These are phyloP conservation scores for Calameuta pallipes DNA, from an alignment of 2,888 invertebrate species.

Conservation along the genomic window DNA sequence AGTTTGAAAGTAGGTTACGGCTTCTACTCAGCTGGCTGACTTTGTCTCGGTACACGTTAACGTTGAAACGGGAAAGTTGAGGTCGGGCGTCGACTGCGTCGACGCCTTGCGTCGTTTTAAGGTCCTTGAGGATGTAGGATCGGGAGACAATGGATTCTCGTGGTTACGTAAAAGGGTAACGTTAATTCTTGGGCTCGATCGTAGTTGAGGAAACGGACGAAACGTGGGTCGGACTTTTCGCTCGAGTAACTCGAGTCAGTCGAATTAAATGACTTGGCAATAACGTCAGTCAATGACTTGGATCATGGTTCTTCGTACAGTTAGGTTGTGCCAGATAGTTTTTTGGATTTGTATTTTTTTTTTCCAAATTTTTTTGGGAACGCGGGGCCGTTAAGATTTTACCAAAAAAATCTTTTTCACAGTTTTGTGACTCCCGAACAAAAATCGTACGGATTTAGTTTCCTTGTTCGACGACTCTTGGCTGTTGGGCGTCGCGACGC, in stretches of 20 bases:
- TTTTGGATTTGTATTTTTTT: neutral
- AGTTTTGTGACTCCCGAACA: too few species aligned
- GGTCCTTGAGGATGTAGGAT: neutral
- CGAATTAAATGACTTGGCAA: neutral
- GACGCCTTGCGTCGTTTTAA: neutral
- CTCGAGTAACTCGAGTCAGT: neutral
- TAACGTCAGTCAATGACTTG: neutral
- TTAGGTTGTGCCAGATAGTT: neutral
- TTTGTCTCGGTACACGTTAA: neutral
- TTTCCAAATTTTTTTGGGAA: neutral
- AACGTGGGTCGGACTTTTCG: too few species aligned
- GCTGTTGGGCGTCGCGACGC: slow-evolving; percentile 23
- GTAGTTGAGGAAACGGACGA: neutral
- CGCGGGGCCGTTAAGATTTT: neutral
- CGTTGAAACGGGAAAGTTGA: neutral
- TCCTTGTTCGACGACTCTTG: neutral
- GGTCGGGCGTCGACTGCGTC: neutral
- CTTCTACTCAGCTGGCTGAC: neutral
- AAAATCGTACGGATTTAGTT: neutral
- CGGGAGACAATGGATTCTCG: neutral
- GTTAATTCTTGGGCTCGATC: neutral
- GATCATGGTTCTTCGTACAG: neutral
- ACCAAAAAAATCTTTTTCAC: too few species aligned
- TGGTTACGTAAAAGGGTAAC: neutral
- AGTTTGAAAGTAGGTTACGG: neutral